phyloP scores from a whole-genome alignment of 2,113 vertebrate species.

The Cryptotis parvus region DNA sequence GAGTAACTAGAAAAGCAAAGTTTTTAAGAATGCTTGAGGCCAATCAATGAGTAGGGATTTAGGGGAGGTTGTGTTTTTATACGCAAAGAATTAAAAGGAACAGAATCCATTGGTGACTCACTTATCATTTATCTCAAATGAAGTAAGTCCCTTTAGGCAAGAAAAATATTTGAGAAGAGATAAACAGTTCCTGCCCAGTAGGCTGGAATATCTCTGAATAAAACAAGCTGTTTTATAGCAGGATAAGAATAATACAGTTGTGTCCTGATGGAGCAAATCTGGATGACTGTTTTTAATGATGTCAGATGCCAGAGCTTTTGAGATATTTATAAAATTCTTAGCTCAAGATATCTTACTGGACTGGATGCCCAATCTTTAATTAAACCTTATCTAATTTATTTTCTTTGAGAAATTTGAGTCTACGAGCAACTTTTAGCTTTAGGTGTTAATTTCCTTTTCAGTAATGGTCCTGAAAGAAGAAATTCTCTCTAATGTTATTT shows the following conservation, averaged over 20 bases:
- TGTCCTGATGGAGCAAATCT: neutral
- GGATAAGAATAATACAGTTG: neutral
- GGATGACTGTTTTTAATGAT: neutral
- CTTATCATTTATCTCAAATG: conserved; percentile 6
- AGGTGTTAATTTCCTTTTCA: neutral
- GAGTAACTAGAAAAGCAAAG: neutral
- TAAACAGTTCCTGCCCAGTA: neutral
- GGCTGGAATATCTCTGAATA: neutral
- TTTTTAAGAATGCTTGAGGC: neutral
- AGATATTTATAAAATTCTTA: neutral
- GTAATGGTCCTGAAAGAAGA: neutral
- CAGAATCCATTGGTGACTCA: neutral
- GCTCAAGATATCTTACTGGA: neutral
- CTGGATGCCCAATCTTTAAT: neutral
- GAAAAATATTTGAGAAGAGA: neutral
- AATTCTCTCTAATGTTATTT: neutral
- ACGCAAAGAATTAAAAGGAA: neutral
- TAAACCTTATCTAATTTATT: neutral
- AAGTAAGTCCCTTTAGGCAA: neutral
- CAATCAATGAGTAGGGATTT: neutral
- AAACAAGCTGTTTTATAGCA: neutral
- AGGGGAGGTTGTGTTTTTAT: neutral
- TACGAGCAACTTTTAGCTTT: neutral
- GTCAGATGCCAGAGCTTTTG: neutral
- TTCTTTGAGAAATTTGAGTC: neutral